phyloP scores from a whole-genome alignment of 2,888 invertebrate species.

The Caenorhabditis angaria region DNA sequence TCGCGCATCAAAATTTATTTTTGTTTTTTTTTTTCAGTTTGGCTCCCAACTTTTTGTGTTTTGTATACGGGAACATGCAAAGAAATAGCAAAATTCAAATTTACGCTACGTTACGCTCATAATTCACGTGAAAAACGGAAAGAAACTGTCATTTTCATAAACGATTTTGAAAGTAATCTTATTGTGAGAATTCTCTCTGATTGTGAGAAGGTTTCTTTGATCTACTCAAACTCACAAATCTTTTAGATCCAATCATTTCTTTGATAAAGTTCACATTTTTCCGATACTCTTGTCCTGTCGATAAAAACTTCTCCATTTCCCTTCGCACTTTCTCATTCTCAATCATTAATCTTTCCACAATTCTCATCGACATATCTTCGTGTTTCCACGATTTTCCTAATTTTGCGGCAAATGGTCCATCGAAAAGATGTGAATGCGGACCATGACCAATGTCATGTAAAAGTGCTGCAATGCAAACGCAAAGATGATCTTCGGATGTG shows the following conservation, averaged over 20 bases:
- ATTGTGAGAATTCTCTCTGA: too few relatives aligned
- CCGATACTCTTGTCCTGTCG: slow-evolving; percentile 70
- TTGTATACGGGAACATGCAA: too few relatives aligned
- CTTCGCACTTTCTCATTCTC: slow-evolving; percentile 65
- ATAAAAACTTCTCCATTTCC: slow-evolving; percentile 69
- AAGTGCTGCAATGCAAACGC: slow-evolving; percentile 78
- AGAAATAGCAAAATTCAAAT: too few relatives aligned
- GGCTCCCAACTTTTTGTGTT: too few relatives aligned
- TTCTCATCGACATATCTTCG: slow-evolving; percentile 30
- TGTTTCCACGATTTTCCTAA: slow-evolving; percentile 47
- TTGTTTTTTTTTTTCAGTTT: too few relatives aligned
- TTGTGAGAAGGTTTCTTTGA: neutral
- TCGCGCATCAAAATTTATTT: too few relatives aligned
- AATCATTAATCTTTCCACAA: slow-evolving; percentile 73
- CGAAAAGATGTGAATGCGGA: slow-evolving; percentile 80
- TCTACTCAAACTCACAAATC: slow-evolving; percentile 44
- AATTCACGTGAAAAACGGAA: too few relatives aligned
- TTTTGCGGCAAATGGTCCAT: slow-evolving; percentile 73
- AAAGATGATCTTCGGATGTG: slow-evolving; percentile 75
- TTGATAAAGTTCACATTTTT: slow-evolving; percentile 73
- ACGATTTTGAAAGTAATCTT: too few relatives aligned
- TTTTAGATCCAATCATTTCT: slow-evolving; percentile 74
- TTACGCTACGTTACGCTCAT: too few relatives aligned
- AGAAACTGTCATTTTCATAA: too few relatives aligned
- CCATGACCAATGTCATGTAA: slow-evolving; percentile 80